Base-by-base conservation (phyloP, 2,797 vertebrate genomes). In the Ispidina picta region DNA sequence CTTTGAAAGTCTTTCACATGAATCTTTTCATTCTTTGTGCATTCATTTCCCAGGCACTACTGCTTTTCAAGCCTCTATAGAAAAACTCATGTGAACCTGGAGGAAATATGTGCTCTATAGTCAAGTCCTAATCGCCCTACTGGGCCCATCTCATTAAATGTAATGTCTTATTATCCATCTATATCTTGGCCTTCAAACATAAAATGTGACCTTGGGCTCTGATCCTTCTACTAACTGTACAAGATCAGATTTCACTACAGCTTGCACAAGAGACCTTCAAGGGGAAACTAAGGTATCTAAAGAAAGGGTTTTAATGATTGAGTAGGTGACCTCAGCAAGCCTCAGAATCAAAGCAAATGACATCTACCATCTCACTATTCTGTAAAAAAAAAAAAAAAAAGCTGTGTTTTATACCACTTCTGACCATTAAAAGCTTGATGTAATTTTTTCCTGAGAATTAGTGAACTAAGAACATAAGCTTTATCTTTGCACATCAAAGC, bases 71-170 rank as follows among this genome's bases (percentile, higher is more conserved):
- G 28, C 60, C 16, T 70, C 64, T 76, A 3, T 39, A 63, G 89
- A 90, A 93, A 49, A 9, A 35, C 26, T 72, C 33, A 6, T 65
- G 62, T 80, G 84, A 93, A 89, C 41, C 52, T 89, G 60, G 52
- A 88, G 83, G 76, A 93, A 79, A 69, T 78, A 73, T 4, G 28
- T 73, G 21, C 71, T 89, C 54, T 82, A 21, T 43, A 82, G 80
- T 88, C 80, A 83, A 82, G 26, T 94, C 60, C 46, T 94, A 91
- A 95, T 96, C 90, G 68, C 48, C 60, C 68, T 89, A 35, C 83
- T 74, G 79, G 71, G 46, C 52, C 89, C 56, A 76, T 89, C 63
- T 88, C 71, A 70, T 95, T 88, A 86, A 81, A 78, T 43, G 54
- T 84, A 92, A 79, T 95, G 64, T 79, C 81, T 79, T 78, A 60